phyloP scores from a whole-genome alignment of 2,113 vertebrate species.

The Tachysurus fulvidraco region DNA sequence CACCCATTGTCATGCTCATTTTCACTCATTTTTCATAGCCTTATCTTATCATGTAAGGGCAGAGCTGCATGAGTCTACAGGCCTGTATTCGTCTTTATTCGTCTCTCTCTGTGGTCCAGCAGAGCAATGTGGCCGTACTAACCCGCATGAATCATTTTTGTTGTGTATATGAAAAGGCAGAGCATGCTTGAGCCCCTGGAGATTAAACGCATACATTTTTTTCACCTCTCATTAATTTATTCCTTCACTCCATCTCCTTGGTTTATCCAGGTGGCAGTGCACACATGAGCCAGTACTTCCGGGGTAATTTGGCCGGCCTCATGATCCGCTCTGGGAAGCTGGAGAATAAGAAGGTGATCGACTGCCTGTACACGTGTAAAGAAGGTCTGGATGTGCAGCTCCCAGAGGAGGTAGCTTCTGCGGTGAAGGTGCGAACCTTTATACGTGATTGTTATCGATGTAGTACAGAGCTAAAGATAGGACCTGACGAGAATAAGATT shows the following conservation, averaged over 20 bases:
- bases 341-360: constrained; percentile 95
- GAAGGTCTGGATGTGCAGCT: constrained; percentile 90
- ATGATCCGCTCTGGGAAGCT: constrained; percentile 91
- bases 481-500: not conserved
- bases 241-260: constrained; percentile 18
- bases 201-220: constrained; percentile 25
- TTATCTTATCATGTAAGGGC: constrained; percentile 37
- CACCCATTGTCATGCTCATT: constrained; percentile 33
- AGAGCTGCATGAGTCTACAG: constrained; percentile 76
- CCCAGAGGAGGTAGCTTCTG: constrained; percentile 77
- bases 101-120: constrained; percentile 54
- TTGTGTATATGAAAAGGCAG: constrained; percentile 45
- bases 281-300: constrained; percentile 92
- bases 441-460: not conserved
- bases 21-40: constrained; percentile 43
- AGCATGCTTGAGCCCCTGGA: constrained; percentile 63
- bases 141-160: constrained; percentile 81
- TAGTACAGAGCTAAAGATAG: not conserved
- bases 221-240: not conserved
- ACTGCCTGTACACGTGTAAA: constrained; percentile 97
- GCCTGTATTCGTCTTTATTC: constrained; percentile 57
- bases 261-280: constrained; percentile 78
- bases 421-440: constrained; percentile 81
- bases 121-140: constrained; percentile 72
- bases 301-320: constrained; percentile 88